A percentile compares a stretch with the other conserved stretches of the same genome.
phyloP scores from a whole-genome alignment of 2,113 vertebrate species.

The Forbesichthys agassizii region DNA sequence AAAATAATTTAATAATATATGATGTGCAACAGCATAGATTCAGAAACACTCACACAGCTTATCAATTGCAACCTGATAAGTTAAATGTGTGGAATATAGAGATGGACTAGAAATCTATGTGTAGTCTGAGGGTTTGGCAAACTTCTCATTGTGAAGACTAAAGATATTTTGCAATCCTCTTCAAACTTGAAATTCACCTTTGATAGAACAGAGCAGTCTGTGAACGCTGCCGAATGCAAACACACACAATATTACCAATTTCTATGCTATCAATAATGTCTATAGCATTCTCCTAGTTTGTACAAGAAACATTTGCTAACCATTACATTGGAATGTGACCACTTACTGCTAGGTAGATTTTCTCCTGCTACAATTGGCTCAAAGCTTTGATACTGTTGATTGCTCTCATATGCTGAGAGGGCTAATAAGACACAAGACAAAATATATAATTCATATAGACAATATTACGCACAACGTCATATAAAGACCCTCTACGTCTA shows the following conservation, averaged over 20 bases:
- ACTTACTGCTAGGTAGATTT: slow-evolving; percentile 14
- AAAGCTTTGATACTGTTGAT: slow-evolving; percentile 26
- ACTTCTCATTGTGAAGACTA: too few relatives aligned
- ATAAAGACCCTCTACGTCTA: too few relatives aligned
- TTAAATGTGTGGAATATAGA: too few relatives aligned
- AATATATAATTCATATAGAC: too few relatives aligned
- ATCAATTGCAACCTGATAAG: too few relatives aligned
- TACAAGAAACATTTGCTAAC: slow-evolving; percentile 51
- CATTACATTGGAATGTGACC: slow-evolving; percentile 45
- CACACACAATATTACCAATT: slow-evolving; percentile 25
- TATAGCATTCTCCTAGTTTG: slow-evolving; percentile 28
- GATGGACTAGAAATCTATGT: too few relatives aligned
- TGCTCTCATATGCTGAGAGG: slow-evolving; percentile 17
- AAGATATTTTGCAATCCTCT: not conserved
- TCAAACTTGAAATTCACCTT: slow-evolving; percentile 26
- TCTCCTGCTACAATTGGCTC: slow-evolving; percentile 30
- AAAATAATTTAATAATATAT: too few relatives aligned
- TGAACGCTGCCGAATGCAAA: slow-evolving; percentile 3
- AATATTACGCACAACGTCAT: too few relatives aligned
- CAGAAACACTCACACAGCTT: too few relatives aligned
- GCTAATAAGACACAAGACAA: too few relatives aligned
- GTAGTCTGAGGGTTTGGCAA: too few relatives aligned
- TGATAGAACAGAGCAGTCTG: slow-evolving; percentile 22
- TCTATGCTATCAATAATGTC: slow-evolving; percentile 19
- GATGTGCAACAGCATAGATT: too few relatives aligned